A percentile compares a stretch with the other conserved stretches of the same genome.
Evolutionary conservation across 2,113 vertebrate genomes (phyloP).

Genomic region (Podocnemis expansa): DNA sequence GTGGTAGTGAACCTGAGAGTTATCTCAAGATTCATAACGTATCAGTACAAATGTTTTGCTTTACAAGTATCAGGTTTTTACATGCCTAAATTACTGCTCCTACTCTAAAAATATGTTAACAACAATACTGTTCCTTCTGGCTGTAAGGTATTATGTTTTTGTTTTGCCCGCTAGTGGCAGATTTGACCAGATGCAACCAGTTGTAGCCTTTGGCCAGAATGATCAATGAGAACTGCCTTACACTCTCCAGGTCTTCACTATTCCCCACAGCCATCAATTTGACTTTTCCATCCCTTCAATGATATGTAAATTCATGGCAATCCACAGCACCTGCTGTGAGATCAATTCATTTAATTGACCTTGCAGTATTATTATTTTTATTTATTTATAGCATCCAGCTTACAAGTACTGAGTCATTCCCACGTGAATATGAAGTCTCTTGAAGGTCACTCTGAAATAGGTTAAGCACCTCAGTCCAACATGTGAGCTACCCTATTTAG

Average conservation of each 20-base stretch:
- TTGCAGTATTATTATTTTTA: slow-evolving; percentile 7
- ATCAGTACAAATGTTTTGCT: background rate
- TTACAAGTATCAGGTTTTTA: background rate
- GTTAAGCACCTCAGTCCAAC: background rate
- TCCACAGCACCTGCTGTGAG: background rate
- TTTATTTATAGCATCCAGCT: background rate
- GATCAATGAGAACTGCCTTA: background rate
- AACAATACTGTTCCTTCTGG: background rate
- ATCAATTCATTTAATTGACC: background rate
- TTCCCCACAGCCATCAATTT: background rate
- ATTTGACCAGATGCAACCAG: background rate
- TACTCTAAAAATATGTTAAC: background rate
- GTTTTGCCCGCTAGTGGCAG: background rate
- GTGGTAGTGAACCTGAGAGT: background rate
- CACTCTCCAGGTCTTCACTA: background rate
- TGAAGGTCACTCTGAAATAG: background rate
- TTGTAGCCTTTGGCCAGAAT: background rate
- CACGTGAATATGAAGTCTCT: background rate
- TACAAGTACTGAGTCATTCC: background rate
- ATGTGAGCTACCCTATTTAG: background rate
- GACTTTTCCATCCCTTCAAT: background rate
- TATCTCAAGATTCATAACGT: background rate
- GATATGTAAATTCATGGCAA: background rate
- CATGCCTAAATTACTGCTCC: background rate
- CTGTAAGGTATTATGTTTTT: background rate